Evolutionary conservation across 2,113 vertebrate species (phyloP).

Genomic region (Mystacornis crossleyi): DNA sequence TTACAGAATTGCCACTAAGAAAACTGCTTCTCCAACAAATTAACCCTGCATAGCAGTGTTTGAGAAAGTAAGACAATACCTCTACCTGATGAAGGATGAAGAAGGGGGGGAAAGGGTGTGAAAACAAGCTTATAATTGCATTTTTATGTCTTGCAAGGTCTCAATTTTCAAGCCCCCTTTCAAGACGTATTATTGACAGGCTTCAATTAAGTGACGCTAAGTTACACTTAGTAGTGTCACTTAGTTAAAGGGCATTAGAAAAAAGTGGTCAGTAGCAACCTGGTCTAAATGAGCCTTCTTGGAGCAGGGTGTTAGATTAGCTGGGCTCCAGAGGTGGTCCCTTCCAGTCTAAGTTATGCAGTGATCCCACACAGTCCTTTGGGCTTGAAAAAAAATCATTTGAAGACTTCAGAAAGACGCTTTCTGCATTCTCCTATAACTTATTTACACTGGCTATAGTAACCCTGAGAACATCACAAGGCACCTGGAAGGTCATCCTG

Average conservation of each 20-base stretch:
- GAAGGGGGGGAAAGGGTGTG: rapidly evolving
- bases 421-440: background rate
- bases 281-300: background rate
- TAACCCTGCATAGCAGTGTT: background rate
- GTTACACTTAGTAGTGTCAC: too few relatives aligned
- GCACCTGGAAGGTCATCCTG: background rate
- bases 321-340: background rate
- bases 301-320: background rate
- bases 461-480: background rate
- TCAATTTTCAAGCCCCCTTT: background rate
- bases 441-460: background rate
- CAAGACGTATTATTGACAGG: background rate
- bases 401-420: background rate
- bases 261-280: background rate
- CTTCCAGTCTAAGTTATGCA: background rate
- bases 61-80: background rate
- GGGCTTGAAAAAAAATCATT: rapidly evolving
- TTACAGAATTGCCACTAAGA: background rate
- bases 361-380: background rate
- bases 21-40: background rate
- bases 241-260: background rate
- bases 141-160: background rate
- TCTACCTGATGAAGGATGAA: background rate
- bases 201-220: background rate
- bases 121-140: background rate